A percentile compares a stretch with the other conserved stretches of the same genome.
These are phyloP conservation scores for Strigamia maritima DNA, from an alignment of 2,888 invertebrate species.

Conservation along the genomic window DNA sequence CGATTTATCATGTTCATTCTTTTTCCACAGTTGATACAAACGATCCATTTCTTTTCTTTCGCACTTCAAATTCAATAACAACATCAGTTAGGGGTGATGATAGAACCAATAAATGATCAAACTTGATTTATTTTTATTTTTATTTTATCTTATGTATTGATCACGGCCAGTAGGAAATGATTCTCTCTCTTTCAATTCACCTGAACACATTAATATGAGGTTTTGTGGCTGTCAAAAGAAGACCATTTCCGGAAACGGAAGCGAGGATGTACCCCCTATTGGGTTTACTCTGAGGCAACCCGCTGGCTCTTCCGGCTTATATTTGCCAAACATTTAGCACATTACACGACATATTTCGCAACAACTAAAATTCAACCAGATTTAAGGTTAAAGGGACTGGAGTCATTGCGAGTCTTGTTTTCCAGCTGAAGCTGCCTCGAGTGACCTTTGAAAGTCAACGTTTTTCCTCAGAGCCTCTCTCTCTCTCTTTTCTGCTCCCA, in stretches of 20 bases:
- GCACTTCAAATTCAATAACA: conserved; percentile 24
- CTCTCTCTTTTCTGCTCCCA: background rate
- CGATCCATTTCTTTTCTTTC: conserved; percentile 24
- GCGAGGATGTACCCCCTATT: conserved; percentile 4
- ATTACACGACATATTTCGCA: background rate
- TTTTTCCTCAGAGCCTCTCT: background rate
- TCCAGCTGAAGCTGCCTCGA: background rate
- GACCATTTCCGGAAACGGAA: conserved; percentile 15
- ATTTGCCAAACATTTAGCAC: conserved; percentile 7
- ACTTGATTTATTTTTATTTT: background rate
- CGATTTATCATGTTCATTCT: conserved; percentile 32
- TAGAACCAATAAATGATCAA: background rate
- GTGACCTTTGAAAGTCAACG: conserved; percentile 11
- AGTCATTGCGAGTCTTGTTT: background rate
- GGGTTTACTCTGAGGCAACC: conserved; percentile 2
- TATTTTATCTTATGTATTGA: background rate
- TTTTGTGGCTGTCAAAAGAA: conserved; percentile 25
- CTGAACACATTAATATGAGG: conserved; percentile 1
- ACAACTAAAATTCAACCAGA: background rate
- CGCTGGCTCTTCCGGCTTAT: conserved; percentile 14
- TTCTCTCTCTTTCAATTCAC: background rate
- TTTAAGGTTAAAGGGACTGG: background rate
- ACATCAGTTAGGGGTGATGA: conserved; percentile 1
- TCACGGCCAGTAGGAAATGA: background rate
- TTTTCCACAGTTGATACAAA: conserved; percentile 26